phyloP scores from a whole-genome alignment of 2,888 invertebrate species.

The Drosophila yooni region DNA sequence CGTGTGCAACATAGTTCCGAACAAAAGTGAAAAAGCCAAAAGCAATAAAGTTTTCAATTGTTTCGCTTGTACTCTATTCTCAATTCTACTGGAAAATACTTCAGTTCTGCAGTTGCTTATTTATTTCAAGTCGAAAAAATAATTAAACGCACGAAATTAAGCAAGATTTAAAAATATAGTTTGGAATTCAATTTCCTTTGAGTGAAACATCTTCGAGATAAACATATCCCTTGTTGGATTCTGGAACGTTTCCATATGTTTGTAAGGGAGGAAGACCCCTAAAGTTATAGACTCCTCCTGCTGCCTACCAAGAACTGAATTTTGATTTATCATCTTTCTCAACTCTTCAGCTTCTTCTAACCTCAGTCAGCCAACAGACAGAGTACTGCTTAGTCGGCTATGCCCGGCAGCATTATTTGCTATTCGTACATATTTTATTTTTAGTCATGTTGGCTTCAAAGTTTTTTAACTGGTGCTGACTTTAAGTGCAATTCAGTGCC shows the following conservation, averaged over 20 bases:
- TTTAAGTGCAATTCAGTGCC: slow-evolving; percentile 80
- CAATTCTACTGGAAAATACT: slow-evolving; percentile 6
- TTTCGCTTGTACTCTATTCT: slow-evolving; percentile 60
- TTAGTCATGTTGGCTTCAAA: slow-evolving; percentile 60
- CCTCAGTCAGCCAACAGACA: neutral
- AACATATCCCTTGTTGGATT: neutral
- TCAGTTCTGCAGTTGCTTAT: neutral
- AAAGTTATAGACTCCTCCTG: neutral
- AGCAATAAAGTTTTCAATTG: slow-evolving; percentile 78
- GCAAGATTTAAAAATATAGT: neutral
- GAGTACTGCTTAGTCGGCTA: neutral
- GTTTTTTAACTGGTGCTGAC: slow-evolving; percentile 77
- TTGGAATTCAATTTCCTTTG: neutral
- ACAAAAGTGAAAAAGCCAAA: slow-evolving; percentile 80
- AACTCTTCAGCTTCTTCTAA: neutral
- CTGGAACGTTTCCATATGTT: rapidly evolving
- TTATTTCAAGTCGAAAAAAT: neutral
- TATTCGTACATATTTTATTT: slow-evolving; percentile 30
- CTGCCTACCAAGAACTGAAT: neutral
- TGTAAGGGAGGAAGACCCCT: neutral
- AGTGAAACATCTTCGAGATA: neutral
- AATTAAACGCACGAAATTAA: neutral
- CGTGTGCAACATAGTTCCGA: slow-evolving; percentile 72
- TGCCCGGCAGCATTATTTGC: neutral
- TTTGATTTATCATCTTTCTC: neutral